Conservation (phyloP, 2,888 invertebrate species). For the Macrophya alboannulata region DNA sequence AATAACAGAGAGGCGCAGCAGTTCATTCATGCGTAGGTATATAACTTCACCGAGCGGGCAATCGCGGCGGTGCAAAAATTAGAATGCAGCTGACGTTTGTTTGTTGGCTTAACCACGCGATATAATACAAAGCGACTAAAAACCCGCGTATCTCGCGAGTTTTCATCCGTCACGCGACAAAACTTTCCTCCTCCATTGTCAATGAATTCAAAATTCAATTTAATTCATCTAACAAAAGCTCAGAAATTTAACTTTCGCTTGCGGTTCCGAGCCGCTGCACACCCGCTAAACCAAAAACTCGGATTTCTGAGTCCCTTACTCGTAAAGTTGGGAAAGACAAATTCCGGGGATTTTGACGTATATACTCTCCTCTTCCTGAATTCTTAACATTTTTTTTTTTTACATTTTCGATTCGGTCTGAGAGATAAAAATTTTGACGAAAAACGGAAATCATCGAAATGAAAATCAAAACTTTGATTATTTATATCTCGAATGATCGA, state of each 20-base stretch:
- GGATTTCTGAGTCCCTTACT: background rate
- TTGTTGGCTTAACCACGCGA: constrained; percentile 16
- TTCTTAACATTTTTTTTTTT: background rate
- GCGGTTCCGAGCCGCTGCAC: background rate
- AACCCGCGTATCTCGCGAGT: background rate
- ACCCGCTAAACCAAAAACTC: background rate
- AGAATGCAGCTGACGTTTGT: constrained; percentile 54
- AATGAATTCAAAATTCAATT: constrained; percentile 11
- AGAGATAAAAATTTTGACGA: background rate
- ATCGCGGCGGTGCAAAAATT: constrained; percentile 49
- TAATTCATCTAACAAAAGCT: constrained; percentile 11
- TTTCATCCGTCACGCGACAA: background rate
- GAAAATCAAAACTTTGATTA: background rate
- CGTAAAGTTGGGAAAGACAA: background rate
- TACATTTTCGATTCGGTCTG: background rate
- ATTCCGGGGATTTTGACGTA: background rate
- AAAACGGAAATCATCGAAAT: background rate
- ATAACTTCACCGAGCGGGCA: constrained; percentile 42
- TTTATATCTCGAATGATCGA: constrained; percentile 1
- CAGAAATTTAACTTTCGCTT: background rate
- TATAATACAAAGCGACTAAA: constrained; percentile 5
- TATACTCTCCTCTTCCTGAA: background rate
- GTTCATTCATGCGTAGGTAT: constrained; percentile 55
- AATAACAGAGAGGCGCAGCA: constrained; percentile 50
- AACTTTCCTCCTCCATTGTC: background rate